Evolutionary conservation across 2,797 vertebrate genomes (phyloP).

Genomic region (Gymnoscopelus braueri): DNA sequence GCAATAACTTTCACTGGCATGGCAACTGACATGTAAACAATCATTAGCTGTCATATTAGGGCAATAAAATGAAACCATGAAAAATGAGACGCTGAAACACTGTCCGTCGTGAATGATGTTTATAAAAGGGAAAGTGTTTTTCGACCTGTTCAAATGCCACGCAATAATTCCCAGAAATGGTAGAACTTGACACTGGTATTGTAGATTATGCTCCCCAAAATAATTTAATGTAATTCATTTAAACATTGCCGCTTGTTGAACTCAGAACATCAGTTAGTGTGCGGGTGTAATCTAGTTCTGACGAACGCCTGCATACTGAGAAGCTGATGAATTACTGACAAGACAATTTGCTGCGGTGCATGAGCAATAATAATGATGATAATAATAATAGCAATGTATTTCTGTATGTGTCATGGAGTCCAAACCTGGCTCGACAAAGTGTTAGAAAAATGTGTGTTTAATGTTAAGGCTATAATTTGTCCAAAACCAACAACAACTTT

Average conservation of each 20-base stretch:
- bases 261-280: constrained; percentile 28
- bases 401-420: constrained; percentile 12
- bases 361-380: constrained; percentile 64
- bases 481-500: not conserved
- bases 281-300: constrained; percentile 27
- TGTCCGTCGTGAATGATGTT: constrained; percentile 72
- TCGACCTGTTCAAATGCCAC: constrained; percentile 56
- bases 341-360: constrained; percentile 13
- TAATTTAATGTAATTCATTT: constrained; percentile 18
- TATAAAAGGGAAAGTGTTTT: constrained; percentile 49
- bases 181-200: constrained; percentile 11
- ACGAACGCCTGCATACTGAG: not conserved
- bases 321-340: not conserved
- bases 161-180: constrained; percentile 57
- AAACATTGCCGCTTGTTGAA: constrained; percentile 17
- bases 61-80: constrained; percentile 83
- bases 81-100: constrained; percentile 64
- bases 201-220: not conserved
- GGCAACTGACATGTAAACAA: constrained; percentile 82
- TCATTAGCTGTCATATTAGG: constrained; percentile 82
- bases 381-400: constrained; percentile 24
- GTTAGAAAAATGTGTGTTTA: not conserved
- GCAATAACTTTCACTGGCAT: constrained; percentile 84
- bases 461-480: too few relatives aligned
- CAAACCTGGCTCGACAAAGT: constrained; percentile 26